Conservation (phyloP, 1,140 invertebrate species). For the Hormaphis cornu region DNA sequence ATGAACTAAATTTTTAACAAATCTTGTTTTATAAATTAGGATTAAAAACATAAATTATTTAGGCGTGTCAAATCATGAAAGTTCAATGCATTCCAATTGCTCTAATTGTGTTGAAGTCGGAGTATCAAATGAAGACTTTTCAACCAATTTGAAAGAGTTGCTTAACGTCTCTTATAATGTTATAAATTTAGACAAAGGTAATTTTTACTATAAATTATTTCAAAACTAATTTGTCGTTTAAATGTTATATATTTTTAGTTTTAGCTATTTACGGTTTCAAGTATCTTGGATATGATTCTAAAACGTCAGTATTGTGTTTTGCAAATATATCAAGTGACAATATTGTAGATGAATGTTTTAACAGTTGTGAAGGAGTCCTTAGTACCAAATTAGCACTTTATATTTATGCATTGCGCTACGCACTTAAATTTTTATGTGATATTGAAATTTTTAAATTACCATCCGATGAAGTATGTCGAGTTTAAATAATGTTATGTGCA, state of each 20-base stretch:
- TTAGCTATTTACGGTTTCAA: slow-evolving; percentile 23
- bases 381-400: slow-evolving; percentile 22
- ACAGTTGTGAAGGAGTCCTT: background rate
- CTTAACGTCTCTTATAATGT: background rate
- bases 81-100: slow-evolving; percentile 18
- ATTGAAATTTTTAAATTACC: background rate
- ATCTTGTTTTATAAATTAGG: background rate
- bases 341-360: slow-evolving; percentile 24
- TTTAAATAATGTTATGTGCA: background rate
- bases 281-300: slow-evolving; percentile 18
- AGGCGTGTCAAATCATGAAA: slow-evolving; percentile 5
- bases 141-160: background rate
- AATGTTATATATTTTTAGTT: background rate
- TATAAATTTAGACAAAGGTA: background rate
- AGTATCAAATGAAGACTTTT: background rate
- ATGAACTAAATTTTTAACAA: background rate
- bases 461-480: background rate
- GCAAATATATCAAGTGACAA: background rate
- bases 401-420: slow-evolving; percentile 15
- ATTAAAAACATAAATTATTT: slow-evolving; percentile 23
- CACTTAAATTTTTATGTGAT: background rate
- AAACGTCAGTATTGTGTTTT: slow-evolving; percentile 19
- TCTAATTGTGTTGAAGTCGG: slow-evolving; percentile 21
- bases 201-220: background rate
- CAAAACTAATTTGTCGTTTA: background rate